Evolutionary conservation across 1,140 invertebrate genomes (phyloP).

Genomic region (Antheraea mylitta): DNA sequence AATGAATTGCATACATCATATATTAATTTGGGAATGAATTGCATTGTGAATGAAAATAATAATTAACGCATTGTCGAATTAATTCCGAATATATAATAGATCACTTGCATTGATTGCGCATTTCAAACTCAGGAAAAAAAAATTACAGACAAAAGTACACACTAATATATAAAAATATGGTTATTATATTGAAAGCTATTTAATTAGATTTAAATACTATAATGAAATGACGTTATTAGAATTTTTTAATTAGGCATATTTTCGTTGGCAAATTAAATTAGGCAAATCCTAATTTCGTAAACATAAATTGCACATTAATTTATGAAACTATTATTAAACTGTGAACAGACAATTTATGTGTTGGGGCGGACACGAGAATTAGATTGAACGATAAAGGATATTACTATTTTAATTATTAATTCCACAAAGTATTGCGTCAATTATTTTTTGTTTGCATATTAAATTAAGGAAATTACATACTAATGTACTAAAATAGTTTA

Average conservation of each 20-base stretch:
- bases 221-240: not conserved
- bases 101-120: too few species aligned
- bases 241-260: not conserved
- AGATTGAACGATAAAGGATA: slow-evolving; percentile 22
- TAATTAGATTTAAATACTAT: not conserved
- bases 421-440: slow-evolving; percentile 20
- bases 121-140: too few species aligned
- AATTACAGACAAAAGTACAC: too few species aligned
- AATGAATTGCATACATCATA: too few species aligned
- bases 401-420: slow-evolving; percentile 22
- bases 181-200: not conserved
- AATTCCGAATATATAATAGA: too few species aligned
- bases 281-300: not conserved
- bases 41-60: too few species aligned
- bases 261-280: not conserved
- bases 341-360: slow-evolving; percentile 1
- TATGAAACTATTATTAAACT: not conserved
- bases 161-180: too few species aligned
- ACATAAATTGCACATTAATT: not conserved
- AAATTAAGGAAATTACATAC: not conserved
- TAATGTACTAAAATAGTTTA: slow-evolving; percentile 1
- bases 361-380: slow-evolving; percentile 7
- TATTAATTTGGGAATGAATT: too few species aligned
- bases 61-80: too few species aligned
- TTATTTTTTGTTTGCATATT: slow-evolving; percentile 19